Conservation (phyloP, 2,888 invertebrate genomes). For the Noctua pronuba region DNA sequence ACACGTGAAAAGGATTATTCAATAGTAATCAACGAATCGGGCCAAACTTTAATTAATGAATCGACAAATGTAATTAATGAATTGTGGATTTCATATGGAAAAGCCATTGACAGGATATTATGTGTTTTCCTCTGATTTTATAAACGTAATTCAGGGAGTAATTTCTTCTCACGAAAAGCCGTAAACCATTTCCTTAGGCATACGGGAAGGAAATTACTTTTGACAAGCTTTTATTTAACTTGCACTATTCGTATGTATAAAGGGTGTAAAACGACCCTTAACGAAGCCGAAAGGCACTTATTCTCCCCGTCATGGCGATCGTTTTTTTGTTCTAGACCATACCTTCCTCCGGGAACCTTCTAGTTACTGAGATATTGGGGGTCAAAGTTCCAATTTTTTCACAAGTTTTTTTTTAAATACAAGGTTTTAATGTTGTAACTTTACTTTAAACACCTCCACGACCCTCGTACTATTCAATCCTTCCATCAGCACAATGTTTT, state of each 20-base stretch:
- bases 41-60: not conserved
- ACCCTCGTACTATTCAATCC: no score
- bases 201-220: not conserved
- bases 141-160: not conserved
- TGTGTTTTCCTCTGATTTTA: not conserved
- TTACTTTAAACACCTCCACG: no score
- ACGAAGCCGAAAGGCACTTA: no score
- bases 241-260: not conserved
- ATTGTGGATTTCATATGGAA: not conserved
- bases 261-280: no score
- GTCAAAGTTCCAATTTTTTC: no score
- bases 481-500: no score
- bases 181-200: not conserved
- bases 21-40: not conserved
- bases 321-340: no score
- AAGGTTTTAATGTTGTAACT: no score
- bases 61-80: not conserved
- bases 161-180: not conserved
- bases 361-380: no score
- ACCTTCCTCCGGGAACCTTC: no score
- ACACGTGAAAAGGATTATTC: conserved; percentile 47
- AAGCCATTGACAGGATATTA: not conserved
- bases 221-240: not conserved
- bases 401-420: no score
- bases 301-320: no score